phyloP scores from a whole-genome alignment of 35 echinoderm and acorn worm genomes.

The Apostichopus parvimensis region DNA sequence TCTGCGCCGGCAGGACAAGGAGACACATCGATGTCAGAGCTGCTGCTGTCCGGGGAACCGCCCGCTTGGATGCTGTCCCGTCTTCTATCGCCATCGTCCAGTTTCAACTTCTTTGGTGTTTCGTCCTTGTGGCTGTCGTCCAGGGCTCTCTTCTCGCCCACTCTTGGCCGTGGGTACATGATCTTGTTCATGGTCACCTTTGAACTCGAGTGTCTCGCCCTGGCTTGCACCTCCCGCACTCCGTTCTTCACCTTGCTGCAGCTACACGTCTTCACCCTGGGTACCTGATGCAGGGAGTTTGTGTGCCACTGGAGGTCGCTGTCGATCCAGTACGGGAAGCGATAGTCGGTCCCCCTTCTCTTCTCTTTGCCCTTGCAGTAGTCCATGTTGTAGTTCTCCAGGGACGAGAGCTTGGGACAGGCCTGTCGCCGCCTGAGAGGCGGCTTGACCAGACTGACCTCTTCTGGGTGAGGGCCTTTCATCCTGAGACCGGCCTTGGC shows the following conservation, averaged over 20 bases:
- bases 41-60: neutral
- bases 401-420: constrained; percentile 56
- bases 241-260: constrained; percentile 15
- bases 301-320: neutral
- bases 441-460: constrained; percentile 44
- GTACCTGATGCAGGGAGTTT: neutral
- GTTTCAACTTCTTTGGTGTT: neutral
- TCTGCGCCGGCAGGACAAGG: neutral
- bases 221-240: neutral
- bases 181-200: constrained; percentile 18
- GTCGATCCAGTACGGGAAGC: neutral
- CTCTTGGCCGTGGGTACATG: neutral
- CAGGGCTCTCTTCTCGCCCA: neutral
- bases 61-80: neutral
- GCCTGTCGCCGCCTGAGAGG: constrained; percentile 51
- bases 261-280: constrained; percentile 37
- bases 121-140: neutral
- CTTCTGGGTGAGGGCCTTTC: constrained; percentile 45
- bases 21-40: neutral
- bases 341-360: neutral
- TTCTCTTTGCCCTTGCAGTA: constrained; percentile 50
- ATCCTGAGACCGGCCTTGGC: constrained; percentile 51
- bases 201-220: neutral
- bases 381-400: constrained; percentile 64
- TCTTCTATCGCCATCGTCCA: neutral